Evolutionary conservation across 2,113 vertebrate genomes (phyloP).

Genomic region (Probosciger aterrimus): DNA sequence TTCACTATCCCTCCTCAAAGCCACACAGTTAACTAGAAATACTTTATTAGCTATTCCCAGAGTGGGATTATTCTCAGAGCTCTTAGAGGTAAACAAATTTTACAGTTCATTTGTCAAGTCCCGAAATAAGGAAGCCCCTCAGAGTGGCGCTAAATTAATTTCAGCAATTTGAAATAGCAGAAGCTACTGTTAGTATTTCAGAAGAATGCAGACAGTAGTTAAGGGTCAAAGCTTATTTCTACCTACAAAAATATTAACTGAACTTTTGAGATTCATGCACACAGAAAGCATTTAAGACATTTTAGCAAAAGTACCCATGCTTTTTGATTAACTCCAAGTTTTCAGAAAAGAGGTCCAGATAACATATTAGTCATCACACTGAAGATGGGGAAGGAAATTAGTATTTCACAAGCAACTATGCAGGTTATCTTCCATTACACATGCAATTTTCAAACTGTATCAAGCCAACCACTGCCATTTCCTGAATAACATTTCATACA

Average conservation of each 20-base stretch:
- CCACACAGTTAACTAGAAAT: neutral
- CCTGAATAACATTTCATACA: neutral
- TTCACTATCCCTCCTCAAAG: neutral
- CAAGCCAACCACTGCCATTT: conserved; percentile 17
- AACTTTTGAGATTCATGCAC: neutral
- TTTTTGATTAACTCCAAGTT: neutral
- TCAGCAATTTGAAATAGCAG: neutral
- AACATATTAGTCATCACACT: neutral
- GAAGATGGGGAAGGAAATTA: conserved; percentile 51
- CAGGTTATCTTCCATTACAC: conserved; percentile 3
- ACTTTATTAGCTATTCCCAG: neutral
- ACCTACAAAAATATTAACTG: neutral
- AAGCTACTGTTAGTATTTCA: neutral
- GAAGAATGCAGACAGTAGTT: neutral
- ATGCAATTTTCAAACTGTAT: neutral
- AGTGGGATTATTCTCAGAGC: neutral
- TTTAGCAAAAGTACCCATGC: neutral
- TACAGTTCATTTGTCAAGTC: neutral
- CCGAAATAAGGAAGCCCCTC: neutral
- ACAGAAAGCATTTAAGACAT: neutral
- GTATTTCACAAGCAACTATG: neutral
- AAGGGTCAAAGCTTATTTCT: neutral
- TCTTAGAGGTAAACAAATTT: neutral
- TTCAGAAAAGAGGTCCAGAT: neutral
- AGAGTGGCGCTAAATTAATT: neutral